Base-by-base conservation (phyloP, 2,888 invertebrate genomes). In the Anorthoa munda region DNA sequence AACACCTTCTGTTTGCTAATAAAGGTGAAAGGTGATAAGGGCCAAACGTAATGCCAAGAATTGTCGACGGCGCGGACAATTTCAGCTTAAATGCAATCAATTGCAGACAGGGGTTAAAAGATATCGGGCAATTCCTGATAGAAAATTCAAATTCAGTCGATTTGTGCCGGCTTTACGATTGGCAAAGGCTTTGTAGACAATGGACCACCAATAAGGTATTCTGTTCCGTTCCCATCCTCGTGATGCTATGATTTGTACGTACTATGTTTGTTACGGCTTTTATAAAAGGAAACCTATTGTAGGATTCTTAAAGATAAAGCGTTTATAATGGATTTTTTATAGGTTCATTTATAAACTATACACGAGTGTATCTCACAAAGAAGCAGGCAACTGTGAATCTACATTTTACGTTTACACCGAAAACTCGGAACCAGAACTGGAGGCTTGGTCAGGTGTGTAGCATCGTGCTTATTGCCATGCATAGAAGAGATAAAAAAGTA, bases 101-200 rank as follows among this genome's bases (percentile, higher is more conserved):
- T 15, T 72, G 72, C 61, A 61, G 60, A 66, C 58, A 51, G 18
- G 46, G 61, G 11, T 48, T 66, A 46, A 63, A 51, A 51, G 79
- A 58, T 56, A 66, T 58, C 31, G 23, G 58, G 13, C 78, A 77
- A 65, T 51, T 45, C 31, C 31, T 55, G 23, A 50, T 51, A 50
- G 60, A 79, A 72, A 56, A 48, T 59, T 64, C 78, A 64, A 78
- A 58, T 26, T 21, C 71, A 11, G 39, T 53, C 45, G 31, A 78
- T 77, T 60, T 39, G 51, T 69, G 50, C 53, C 50, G 51, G 9
- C 77, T 66, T 39, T 26, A 45, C 23, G 23, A 78, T 77, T 46
- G 51, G 65, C 31, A 61, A 64, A 78, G 46, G 55, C 50, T 21
- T 60, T 51, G 17, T 23, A 73, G 79, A 72, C 73, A 72, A 61